Percentiles rank a stretch among this genome's conserved stretches.
Evolutionary conservation across 2,113 vertebrate genomes (phyloP).

Genomic region (Progne subis): DNA sequence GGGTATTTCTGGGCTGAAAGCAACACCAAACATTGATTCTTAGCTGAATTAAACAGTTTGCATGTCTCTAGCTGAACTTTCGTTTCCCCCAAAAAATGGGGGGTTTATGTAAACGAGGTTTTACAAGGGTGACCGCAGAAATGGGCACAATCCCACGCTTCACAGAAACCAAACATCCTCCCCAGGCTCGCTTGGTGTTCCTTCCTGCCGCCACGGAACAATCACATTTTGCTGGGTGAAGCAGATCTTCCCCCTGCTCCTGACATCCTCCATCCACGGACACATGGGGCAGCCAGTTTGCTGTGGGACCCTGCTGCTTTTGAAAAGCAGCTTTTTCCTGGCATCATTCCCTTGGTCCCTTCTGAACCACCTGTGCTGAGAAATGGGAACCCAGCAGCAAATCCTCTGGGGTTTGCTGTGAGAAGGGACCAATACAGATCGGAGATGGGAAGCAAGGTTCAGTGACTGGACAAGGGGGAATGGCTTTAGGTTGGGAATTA

Average conservation of each 20-base stretch:
- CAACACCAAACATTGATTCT: too few species aligned
- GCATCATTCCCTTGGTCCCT: neutral
- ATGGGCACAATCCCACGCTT: neutral
- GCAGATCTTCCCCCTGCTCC: neutral
- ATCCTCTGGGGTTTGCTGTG: neutral
- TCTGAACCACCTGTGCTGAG: neutral
- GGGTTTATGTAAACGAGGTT: neutral
- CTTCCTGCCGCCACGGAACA: neutral
- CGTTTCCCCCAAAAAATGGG: neutral
- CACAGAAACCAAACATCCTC: neutral
- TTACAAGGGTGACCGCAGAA: neutral
- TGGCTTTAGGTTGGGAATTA: neutral
- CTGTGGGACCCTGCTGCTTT: neutral
- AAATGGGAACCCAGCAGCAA: neutral
- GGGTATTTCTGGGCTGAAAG: neutral
- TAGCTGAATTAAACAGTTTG: neutral
- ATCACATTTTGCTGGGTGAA: neutral
- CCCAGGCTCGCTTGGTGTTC: neutral
- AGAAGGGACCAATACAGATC: fast-evolving
- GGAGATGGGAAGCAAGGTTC: neutral
- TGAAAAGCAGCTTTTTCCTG: neutral
- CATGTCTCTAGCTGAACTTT: neutral
- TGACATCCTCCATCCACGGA: neutral
- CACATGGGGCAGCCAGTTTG: neutral
- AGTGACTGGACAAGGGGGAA: neutral